A percentile compares a stretch with the other conserved stretches of the same genome.
These are phyloP conservation scores for Hyles vespertilio DNA, from an alignment of 1,140 invertebrate genomes.

Conservation along the genomic window DNA sequence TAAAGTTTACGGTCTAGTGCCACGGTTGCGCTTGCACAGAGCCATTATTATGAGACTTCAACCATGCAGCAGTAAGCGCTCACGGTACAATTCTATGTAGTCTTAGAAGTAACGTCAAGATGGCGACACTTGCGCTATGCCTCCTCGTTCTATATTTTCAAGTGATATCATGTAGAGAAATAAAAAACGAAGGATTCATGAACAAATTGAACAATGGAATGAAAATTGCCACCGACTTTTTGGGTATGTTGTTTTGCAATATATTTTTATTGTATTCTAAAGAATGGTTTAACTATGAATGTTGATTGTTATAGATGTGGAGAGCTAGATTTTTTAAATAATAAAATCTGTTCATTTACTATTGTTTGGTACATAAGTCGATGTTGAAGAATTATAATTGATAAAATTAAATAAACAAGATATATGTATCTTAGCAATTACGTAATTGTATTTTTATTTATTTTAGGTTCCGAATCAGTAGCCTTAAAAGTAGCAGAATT, in stretches of 20 bases:
- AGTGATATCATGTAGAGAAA: slow-evolving; percentile 34
- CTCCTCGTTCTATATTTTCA: slow-evolving; percentile 33
- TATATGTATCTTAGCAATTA: too few relatives aligned
- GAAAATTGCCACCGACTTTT: slow-evolving; percentile 79
- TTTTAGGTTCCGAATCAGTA: slow-evolving; percentile 60
- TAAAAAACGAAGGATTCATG: slow-evolving; percentile 70
- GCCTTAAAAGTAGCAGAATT: slow-evolving; percentile 65
- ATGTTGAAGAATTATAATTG: too few relatives aligned
- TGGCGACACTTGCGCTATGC: slow-evolving; percentile 43
- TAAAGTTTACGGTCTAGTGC: slow-evolving; percentile 46
- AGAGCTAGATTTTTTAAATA: not conserved
- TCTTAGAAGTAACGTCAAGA: slow-evolving; percentile 38
- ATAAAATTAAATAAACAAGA: too few relatives aligned
- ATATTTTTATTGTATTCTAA: slow-evolving; percentile 3
- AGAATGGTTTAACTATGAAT: not conserved
- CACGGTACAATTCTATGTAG: slow-evolving; percentile 33
- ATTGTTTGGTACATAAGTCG: not conserved
- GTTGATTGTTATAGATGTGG: not conserved
- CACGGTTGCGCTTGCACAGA: slow-evolving; percentile 37
- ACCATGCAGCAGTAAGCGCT: slow-evolving; percentile 29
- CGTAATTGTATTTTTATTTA: not conserved
- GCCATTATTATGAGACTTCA: slow-evolving; percentile 44
- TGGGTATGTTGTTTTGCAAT: slow-evolving; percentile 55
- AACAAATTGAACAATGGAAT: slow-evolving; percentile 79
- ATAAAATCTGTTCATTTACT: slow-evolving; percentile 6